These are phyloP conservation scores for Dicerorhinus sumatrensis DNA, from an alignment of 2,113 vertebrate species.

Conservation along the genomic window DNA sequence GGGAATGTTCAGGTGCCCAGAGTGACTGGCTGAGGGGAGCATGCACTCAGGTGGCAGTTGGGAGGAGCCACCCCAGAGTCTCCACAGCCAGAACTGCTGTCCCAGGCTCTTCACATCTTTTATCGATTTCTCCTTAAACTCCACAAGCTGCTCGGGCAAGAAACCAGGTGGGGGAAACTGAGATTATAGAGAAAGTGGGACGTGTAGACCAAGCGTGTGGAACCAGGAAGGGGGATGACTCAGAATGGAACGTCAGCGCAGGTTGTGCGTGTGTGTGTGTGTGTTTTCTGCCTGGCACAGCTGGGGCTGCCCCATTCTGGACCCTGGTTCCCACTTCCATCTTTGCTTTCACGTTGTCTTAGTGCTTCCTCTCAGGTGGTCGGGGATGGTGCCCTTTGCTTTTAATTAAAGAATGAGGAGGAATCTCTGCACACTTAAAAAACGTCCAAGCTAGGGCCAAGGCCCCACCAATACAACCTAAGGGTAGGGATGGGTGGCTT, in stretches of 20 bases:
- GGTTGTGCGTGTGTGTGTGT: not conserved
- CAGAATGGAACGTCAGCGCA: not conserved
- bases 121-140: not conserved
- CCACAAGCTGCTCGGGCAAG: not conserved
- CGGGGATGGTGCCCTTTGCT: not conserved
- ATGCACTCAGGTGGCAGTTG: not conserved
- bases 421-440: not conserved
- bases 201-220: not conserved
- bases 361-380: not conserved
- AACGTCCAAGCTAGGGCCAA: not conserved
- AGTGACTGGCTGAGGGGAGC: not conserved
- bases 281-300: not conserved
- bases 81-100: not conserved
- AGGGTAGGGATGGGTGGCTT: not conserved
- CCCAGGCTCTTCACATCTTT: not conserved
- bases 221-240: constrained; percentile 51
- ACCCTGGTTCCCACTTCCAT: not conserved
- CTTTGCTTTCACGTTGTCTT: not conserved
- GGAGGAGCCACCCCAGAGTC: not conserved
- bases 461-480: not conserved
- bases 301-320: not conserved
- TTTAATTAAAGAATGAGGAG: not conserved
- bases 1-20: not conserved
- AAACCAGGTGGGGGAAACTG: constrained; percentile 64
- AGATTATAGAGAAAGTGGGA: constrained; percentile 72